Evolutionary conservation across 2,113 vertebrate species (phyloP), one percentile per base, ranked within the genome.

Genomic region (Otocyon megalotis): DNA sequence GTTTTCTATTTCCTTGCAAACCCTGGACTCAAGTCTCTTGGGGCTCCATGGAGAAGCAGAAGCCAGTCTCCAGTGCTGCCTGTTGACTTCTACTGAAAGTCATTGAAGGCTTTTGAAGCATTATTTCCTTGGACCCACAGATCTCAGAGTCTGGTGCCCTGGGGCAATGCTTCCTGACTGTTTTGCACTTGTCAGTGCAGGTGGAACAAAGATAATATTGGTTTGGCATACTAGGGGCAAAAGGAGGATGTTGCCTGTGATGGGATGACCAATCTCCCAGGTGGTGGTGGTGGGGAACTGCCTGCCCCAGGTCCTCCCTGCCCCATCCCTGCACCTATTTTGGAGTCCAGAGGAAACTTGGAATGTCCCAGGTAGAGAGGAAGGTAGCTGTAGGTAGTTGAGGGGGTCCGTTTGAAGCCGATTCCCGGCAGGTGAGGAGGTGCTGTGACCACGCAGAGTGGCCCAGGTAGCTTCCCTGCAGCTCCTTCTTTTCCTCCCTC

Each of bases 251-350:
- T 17, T 13, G 53, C 8, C 89, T 19, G 0, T 1, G 19, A 14
- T 62, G 11, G 16, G 17, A 56, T 37, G 20, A 7, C 82, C 9
- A 28, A 32, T 48, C 54, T 24, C 20, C 9, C 0, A 11, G 24
- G 2, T 3, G 9, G 13, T 3, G 8, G 11, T 35, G 8, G 11
- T 35, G 22, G 37, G 8, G 8, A 1, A 15, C 67, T 50, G 8
- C 54, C 60, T 32, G 48, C 4, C 32, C 79, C 37, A 54, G 6
- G 28, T 9, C 53, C 12, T 0, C 26, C 88, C 32, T 35, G 32
- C 67, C 67, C 67, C 10, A 8, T 3, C 28, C 76, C 30, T 35
- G 91, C 32, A 4, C 63, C 74, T 13, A 1, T 7, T 24, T 28
- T 53, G 28, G 69, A 43, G 58, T 32, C 24, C 8, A 4, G 8